Evolutionary conservation across 1,140 invertebrate genomes (phyloP).

Genomic region (Drosophila nannoptera): DNA sequence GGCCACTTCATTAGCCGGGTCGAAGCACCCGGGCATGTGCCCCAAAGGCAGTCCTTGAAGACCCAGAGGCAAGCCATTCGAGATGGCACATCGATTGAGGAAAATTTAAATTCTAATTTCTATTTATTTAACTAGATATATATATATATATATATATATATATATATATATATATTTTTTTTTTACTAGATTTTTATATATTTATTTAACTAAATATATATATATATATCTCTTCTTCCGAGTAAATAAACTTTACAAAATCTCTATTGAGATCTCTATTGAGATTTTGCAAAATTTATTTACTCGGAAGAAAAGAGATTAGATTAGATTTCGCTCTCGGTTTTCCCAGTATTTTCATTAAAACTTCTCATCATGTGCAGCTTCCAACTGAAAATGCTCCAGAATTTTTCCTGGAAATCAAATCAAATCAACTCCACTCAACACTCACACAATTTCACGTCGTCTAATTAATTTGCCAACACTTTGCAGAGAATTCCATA

Average conservation of each 20-base stretch:
- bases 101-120: neutral
- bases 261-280: no score
- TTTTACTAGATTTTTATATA: no score
- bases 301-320: no score
- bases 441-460: neutral
- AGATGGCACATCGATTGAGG: neutral
- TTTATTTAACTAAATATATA: no score
- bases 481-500: conserved; percentile 35
- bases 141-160: no score
- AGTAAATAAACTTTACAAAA: no score
- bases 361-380: no score
- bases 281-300: no score
- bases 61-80: neutral
- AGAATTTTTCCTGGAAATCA: conserved; percentile 7
- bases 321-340: no score
- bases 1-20: conserved; percentile 38
- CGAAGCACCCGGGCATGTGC: conserved; percentile 11
- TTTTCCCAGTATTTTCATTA: no score
- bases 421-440: conserved; percentile 22
- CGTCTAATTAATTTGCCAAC: conserved; percentile 50
- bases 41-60: conserved; percentile 9
- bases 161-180: no score
- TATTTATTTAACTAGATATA: neutral
- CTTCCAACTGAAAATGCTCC: neutral
- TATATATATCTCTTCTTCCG: no score